Percentiles rank a stretch among this genome's conserved stretches.
phyloP scores from a whole-genome alignment of 2,113 vertebrate species.

The Anoura caudifer region DNA sequence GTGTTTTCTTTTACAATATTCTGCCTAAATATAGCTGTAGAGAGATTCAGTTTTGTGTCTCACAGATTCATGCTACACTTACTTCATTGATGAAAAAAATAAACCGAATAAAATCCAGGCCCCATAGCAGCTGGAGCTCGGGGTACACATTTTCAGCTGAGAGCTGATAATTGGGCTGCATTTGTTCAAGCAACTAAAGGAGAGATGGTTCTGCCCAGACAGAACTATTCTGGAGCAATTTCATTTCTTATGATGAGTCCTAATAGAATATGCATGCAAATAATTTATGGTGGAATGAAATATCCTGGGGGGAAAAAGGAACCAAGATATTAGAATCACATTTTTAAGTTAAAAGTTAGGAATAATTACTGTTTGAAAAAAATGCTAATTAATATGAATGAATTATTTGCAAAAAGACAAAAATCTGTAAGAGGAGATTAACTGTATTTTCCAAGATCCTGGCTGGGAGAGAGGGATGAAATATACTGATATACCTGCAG shows the following conservation, averaged over 20 bases:
- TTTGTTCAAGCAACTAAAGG: constrained; percentile 61
- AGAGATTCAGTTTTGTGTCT: constrained; percentile 55
- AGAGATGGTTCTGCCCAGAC: constrained; percentile 61
- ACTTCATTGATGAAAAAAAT: constrained; percentile 67
- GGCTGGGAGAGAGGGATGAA: not conserved
- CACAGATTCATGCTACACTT: constrained; percentile 61
- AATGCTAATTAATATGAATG: not conserved
- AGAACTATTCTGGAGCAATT: constrained; percentile 70
- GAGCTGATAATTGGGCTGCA: constrained; percentile 70
- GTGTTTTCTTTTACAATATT: constrained; percentile 19
- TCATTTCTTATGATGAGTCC: constrained; percentile 73
- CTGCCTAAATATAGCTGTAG: constrained; percentile 27
- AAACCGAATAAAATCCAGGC: constrained; percentile 55
- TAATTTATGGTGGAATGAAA: constrained; percentile 53
- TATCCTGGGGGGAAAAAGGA: constrained; percentile 39
- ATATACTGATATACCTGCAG: not conserved
- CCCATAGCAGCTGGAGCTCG: constrained; percentile 39
- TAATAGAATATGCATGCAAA: constrained; percentile 57
- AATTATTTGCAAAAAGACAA: not conserved
- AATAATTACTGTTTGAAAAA: not conserved
- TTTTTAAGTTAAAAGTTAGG: constrained; percentile 20
- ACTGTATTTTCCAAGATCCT: not conserved
- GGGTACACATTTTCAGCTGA: constrained; percentile 67
- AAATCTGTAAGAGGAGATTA: not conserved
- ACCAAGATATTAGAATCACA: constrained; percentile 34